Base-by-base conservation (phyloP, 1,140 invertebrate species). In the Cydia amplana region DNA sequence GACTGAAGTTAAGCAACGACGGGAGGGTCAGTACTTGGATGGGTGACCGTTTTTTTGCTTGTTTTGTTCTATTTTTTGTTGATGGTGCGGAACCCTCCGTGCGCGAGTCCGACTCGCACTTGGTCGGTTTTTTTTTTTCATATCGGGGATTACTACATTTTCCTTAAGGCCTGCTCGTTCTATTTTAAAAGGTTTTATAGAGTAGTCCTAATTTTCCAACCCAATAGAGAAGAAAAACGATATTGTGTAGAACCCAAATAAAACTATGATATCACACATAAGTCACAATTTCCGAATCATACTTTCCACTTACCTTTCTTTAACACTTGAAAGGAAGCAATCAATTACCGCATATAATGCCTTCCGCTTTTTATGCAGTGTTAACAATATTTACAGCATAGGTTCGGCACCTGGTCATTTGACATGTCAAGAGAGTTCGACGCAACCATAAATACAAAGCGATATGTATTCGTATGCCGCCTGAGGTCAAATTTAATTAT, bases 401-500 rank as follows among this genome's bases (percentile, higher is more conserved):
- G 75, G 72, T 77, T 79, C 82, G 82, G 81, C 85, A 88, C 81
- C 85, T 83, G 84, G 81, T 79, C 75, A 77, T 79, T 75, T 77
- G 75, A 79, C 60, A 82, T 85, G 84, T 87, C 87, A 85, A 87
- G 84, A 82, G 82, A 85, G 78, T 84, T 83, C 79, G 75, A 70
- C 80, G 80, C 78, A 73, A 73, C 79, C 81, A 84, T 87, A 87
- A 87, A 87, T 81, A 82, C 73, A 75, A 79, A 82, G 60, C 64
- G 80, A 83, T 85, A 85, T 79, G 79, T 81, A 84, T 84, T 83
- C 77, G 80, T 80, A 79, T 80, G 76, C n/a, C 80, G 85, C 85
- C 83, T 77, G 77, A 83, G 87, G 87, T 86, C 80, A 87, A 85
- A 87, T 88, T 88, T 88, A 90, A 90, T 90, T 90, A 90, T 88